Evolutionary conservation across 2,113 vertebrate genomes (phyloP).

Genomic region (Xiphophorus hellerii): DNA sequence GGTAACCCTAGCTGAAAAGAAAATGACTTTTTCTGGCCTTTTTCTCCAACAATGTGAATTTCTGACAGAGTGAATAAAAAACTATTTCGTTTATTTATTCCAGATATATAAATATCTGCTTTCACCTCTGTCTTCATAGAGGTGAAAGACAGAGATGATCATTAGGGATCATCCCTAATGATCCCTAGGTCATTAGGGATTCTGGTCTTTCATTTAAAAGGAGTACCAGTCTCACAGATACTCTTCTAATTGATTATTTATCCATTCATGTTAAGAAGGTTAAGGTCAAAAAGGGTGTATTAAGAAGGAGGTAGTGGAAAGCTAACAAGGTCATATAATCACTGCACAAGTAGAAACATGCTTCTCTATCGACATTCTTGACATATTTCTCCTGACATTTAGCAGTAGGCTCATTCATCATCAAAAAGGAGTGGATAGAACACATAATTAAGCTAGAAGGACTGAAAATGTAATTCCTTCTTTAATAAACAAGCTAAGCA

Average conservation of each 20-base stretch:
- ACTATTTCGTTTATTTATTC: background rate
- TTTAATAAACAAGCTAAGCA: background rate
- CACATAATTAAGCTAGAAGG: background rate
- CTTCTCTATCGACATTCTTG: constrained; percentile 50
- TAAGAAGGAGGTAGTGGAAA: constrained; percentile 8
- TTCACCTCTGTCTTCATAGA: background rate
- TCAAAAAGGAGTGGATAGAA: background rate
- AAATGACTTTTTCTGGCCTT: too few species aligned
- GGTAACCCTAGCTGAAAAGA: background rate
- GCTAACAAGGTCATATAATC: constrained; percentile 29
- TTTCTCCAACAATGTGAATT: too few species aligned
- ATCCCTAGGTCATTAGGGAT: background rate
- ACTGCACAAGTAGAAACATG: constrained; percentile 60
- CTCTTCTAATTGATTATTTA: background rate
- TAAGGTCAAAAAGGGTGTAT: constrained; percentile 5
- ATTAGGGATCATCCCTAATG: too few species aligned
- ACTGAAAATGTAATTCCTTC: background rate
- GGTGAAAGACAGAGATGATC: background rate
- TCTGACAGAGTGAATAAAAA: background rate
- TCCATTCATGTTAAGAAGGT: background rate
- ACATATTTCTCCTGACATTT: constrained; percentile 13
- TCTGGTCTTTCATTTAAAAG: background rate
- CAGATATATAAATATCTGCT: background rate
- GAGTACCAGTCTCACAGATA: background rate
- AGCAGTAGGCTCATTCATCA: constrained; percentile 20